A percentile compares a stretch with the other conserved stretches of the same genome.
These are phyloP conservation scores for Temnothorax ravouxi DNA, from an alignment of 2,888 invertebrate genomes.

Conservation along the genomic window DNA sequence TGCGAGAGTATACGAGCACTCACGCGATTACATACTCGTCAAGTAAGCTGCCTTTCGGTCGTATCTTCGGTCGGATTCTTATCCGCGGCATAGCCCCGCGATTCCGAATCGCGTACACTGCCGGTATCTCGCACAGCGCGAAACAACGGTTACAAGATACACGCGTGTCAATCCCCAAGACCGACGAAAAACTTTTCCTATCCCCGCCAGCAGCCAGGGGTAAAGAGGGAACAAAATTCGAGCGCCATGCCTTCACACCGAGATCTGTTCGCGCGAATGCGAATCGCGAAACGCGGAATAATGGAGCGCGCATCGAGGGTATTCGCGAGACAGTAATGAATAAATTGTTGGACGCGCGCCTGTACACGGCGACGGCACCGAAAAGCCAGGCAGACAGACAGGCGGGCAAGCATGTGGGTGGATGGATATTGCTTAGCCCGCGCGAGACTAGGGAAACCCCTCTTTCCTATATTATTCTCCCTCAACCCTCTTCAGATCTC, in stretches of 20 bases:
- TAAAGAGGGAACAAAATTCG: slow-evolving; percentile 28
- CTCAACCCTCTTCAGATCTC: slow-evolving; percentile 78
- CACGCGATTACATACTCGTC: slow-evolving; percentile 57
- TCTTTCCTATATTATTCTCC: slow-evolving; percentile 85
- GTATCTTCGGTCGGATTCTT: slow-evolving; percentile 47
- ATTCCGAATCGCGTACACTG: not conserved
- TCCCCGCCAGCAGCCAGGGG: not conserved
- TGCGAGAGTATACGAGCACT: slow-evolving; percentile 56
- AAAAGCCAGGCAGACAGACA: slow-evolving; percentile 82
- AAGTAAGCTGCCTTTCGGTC: slow-evolving; percentile 41
- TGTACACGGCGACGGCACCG: slow-evolving; percentile 84
- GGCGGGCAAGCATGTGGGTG: slow-evolving; percentile 84
- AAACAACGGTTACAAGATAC: not conserved
- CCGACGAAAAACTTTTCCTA: slow-evolving; percentile 16
- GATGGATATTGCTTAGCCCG: slow-evolving; percentile 85
- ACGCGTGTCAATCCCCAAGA: not conserved
- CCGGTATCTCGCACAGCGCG: too few species aligned
- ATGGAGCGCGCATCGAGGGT: slow-evolving; percentile 81
- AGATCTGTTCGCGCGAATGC: slow-evolving; percentile 61
- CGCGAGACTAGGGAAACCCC: slow-evolving; percentile 82
- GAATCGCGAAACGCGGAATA: slow-evolving; percentile 86
- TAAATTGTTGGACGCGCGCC: slow-evolving; percentile 85
- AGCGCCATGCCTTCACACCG: not conserved
- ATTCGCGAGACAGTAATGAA: slow-evolving; percentile 83
- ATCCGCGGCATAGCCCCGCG: slow-evolving; percentile 32